phyloP scores from a whole-genome alignment of 2,113 vertebrate species.

The Syngnathus typhle region DNA sequence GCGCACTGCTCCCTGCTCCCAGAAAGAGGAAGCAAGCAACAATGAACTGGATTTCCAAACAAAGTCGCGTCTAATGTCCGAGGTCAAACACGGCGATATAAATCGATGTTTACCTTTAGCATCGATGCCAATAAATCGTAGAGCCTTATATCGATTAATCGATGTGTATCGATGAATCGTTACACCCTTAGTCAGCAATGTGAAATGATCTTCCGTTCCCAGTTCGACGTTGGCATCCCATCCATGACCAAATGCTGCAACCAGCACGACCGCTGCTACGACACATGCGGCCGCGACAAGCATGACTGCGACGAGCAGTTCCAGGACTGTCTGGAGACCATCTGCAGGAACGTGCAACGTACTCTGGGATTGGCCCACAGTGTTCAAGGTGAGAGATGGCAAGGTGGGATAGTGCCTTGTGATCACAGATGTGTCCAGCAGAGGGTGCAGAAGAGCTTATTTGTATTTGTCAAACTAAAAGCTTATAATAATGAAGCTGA shows the following conservation, averaged over 20 bases:
- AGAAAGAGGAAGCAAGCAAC: too few relatives aligned
- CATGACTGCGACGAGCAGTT: conserved; percentile 88
- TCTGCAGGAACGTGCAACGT: conserved; percentile 86
- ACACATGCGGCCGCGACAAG: conserved; percentile 85
- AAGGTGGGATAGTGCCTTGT: too few relatives aligned
- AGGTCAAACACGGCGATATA: too few relatives aligned
- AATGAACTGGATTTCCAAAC: too few relatives aligned
- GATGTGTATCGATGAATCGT: too few relatives aligned
- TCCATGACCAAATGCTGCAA: conserved; percentile 97
- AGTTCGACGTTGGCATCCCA: conserved; percentile 96
- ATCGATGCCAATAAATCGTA: too few relatives aligned
- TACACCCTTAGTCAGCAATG: too few relatives aligned
- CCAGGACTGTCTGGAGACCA: conserved; percentile 86
- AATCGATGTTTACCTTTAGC: too few relatives aligned
- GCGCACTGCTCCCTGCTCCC: too few relatives aligned
- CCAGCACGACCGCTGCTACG: conserved; percentile 90
- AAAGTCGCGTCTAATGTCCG: too few relatives aligned
- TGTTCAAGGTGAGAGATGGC: conserved; percentile 77
- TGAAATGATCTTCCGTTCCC: conserved; percentile 11
- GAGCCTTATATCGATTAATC: too few relatives aligned
- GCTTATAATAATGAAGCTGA: too few relatives aligned
- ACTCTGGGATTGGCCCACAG: conserved; percentile 83
- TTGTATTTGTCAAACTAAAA: not conserved
- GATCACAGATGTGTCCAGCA: conserved; percentile 15
- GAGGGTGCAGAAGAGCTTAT: conserved; percentile 10